Evolutionary conservation across 2,888 invertebrate genomes (phyloP), one percentile per base, ranked within the genome.

Genomic region (Patella ulyssiponensis): DNA sequence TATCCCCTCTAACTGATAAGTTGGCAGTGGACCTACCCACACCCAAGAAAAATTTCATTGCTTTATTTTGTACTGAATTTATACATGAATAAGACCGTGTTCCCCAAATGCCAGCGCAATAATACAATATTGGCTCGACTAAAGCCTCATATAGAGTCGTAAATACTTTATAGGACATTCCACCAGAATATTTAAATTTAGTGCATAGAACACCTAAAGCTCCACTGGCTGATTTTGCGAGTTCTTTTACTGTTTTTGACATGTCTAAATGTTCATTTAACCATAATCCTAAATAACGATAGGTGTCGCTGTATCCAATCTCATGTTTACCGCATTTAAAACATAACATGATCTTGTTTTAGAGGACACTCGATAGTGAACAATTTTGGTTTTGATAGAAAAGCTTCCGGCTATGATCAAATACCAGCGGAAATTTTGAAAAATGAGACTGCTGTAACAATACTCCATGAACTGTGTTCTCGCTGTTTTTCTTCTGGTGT

Each of bases 51-150:
- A 58, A 58, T 20, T 58, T 58, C 17, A 58, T 58, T 20, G 58
- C 20, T 20, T 58, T 58, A 58, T 58, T 58, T 58, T 58, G 58
- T 20, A 58, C 58, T 15, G 58, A 14, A 58, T 58, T 58, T 2
- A 58, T 58, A 58, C 58, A 58, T 58, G 64, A 64, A 64, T 20
- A 64, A 20, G 64, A n/a, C 20, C 23, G n/a, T n/a, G 64, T 64
- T 1, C 64, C 64, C 64, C 64, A 64, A 11, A 64, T 64, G 20
- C 64, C 64, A 7, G 23, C 64, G 14, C 64, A 64, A 64, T 64
- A 64, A n/a, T 20, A n/a, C 64, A 64, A 23, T 20, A 64, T 64
- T 20, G 64, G 20, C 15, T 64, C 64, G 7, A 64, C 64, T 20
- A 3, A 20, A 20, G 17, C 20, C 17, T 17, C 20, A 14, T 58